A percentile compares a stretch with the other conserved stretches of the same genome.
These are phyloP conservation scores for Grallaria varia DNA, from an alignment of 2,113 vertebrate genomes.

Conservation along the genomic window DNA sequence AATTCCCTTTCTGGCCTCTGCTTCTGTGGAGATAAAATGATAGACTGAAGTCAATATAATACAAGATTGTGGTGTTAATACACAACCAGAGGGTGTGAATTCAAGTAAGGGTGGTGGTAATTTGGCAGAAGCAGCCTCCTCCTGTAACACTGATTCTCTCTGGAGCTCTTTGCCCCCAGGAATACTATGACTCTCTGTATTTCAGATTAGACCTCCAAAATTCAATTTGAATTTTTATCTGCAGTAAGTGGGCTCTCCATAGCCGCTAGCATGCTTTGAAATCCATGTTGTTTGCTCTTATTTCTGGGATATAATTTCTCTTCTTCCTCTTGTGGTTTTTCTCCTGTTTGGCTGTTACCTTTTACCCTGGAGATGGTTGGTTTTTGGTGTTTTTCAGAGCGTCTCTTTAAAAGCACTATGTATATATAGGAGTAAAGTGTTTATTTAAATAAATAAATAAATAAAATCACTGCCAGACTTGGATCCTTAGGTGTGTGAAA, in stretches of 20 bases:
- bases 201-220: slow-evolving; percentile 3
- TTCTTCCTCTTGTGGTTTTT: background rate
- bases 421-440: background rate
- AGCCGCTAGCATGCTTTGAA: background rate
- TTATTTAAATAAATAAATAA: background rate
- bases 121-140: background rate
- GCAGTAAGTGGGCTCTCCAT: background rate
- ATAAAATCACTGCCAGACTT: background rate
- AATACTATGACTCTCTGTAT: background rate
- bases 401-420: background rate
- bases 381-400: background rate
- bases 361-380: background rate
- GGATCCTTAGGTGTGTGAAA: background rate
- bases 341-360: background rate
- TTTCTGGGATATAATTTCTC: background rate
- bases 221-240: slow-evolving; percentile 16
- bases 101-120: background rate
- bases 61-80: background rate
- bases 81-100: background rate
- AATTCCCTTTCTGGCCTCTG: background rate
- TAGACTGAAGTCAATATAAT: background rate
- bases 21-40: background rate
- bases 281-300: background rate
- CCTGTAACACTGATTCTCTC: background rate
- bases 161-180: background rate